Base-by-base conservation (phyloP, 1,140 invertebrate genomes). In the Euura lappo region DNA sequence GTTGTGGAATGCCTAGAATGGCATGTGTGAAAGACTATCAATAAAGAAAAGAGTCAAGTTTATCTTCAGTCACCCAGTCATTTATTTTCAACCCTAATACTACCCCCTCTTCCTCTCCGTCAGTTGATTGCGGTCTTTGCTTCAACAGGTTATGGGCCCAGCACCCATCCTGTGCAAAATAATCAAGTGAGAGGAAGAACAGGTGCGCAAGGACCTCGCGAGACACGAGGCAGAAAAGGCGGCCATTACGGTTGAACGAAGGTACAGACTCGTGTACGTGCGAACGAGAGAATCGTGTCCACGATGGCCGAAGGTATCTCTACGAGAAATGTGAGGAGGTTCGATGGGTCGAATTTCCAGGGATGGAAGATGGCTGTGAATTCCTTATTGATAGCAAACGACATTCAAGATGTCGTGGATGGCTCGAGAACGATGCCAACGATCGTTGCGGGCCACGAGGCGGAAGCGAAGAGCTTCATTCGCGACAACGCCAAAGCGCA, bases 351-450 rank as follows among this genome's bases (percentile, higher is more conserved):
- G 4, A 81, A 81, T 72, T 83, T 75, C 72, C 77, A 77, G 10
- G 78, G 79, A 51, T 84, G 82, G 82, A 83, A 83, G 69, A 81
- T 81, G 69, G 77, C 81, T 71, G 74, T 83, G 44, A 82, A 79
- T 28, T 80, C 80, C 71, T 76, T 81, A 10, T 73, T 83, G 47
- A 70, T 71, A 43, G 79, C 80, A 4, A 80, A 80, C 73, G 71
- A 78, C 70, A n/a, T 80, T 72, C 46, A 72, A 74, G 76, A 77
- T 71, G 64, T 76, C 74, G 45, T 74, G 2, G 65, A 71, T 65
- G 76, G 79, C 73, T 75, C 73, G 75, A 74, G 46, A 69, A 43
- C 42, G 70, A 78, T 13, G 42, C 70, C 75, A 28, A 45, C 11
- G 60, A 28, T 4, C 8, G n/a, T 1, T 13, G 11, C 28, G 42